These are phyloP conservation scores for Potamilus streckersoni DNA, from an alignment of 1,140 invertebrate genomes.

Conservation along the genomic window DNA sequence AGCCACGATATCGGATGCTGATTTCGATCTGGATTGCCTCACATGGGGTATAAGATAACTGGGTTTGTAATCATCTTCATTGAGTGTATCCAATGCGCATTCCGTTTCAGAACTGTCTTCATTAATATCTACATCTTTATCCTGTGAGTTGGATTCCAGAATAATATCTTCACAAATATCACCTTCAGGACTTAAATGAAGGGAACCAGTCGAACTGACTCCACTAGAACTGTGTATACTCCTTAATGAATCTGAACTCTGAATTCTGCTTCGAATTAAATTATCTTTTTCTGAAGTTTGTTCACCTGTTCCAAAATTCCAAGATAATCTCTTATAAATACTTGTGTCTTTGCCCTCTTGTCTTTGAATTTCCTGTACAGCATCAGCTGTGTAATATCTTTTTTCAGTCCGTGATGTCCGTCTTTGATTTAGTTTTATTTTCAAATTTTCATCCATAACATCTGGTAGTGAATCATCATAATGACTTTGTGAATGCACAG, in stretches of 20 bases:
- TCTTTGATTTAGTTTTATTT: constrained; percentile 63
- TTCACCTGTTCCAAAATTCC: constrained; percentile 73
- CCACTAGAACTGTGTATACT: constrained; percentile 71
- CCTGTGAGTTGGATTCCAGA: constrained; percentile 15
- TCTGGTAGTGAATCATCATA: constrained; percentile 38
- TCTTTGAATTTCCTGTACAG: constrained; percentile 76
- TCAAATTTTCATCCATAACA: constrained; percentile 54
- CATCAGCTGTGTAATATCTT: constrained; percentile 77
- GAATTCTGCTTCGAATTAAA: constrained; percentile 46
- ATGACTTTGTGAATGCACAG: constrained; percentile 20
- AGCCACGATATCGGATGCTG: constrained; percentile 56
- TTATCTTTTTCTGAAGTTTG: constrained; percentile 50
- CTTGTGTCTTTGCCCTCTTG: constrained; percentile 69
- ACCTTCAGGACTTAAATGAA: constrained; percentile 68
- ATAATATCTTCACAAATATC: constrained; percentile 58
- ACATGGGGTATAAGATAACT: not conserved
- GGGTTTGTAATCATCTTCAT: constrained; percentile 1
- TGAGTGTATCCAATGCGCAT: constrained; percentile 6
- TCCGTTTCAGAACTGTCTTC: constrained; percentile 30
- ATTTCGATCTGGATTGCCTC: constrained; percentile 47
- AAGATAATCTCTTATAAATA: constrained; percentile 77
- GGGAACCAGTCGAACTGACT: constrained; percentile 71
- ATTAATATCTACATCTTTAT: constrained; percentile 34
- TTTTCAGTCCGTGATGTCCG: constrained; percentile 71
- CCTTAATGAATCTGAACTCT: constrained; percentile 67